phyloP scores from a whole-genome alignment of 2,888 invertebrate genomes.

The Smittia aterrima region DNA sequence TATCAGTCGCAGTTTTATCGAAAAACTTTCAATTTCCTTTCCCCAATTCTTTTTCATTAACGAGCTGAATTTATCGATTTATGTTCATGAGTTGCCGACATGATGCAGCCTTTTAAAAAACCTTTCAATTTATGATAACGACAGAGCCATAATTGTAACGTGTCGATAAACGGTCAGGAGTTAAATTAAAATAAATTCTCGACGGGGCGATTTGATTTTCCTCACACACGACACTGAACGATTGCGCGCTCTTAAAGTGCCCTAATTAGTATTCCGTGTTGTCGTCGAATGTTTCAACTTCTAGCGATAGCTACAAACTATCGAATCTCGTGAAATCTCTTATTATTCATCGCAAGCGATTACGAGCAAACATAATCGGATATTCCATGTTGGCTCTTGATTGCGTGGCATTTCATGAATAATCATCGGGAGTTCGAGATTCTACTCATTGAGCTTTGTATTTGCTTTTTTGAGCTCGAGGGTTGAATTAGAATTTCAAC shows the following conservation, averaged over 20 bases:
- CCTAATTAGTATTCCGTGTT: slow-evolving; percentile 17
- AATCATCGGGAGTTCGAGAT: not conserved
- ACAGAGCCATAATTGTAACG: not conserved
- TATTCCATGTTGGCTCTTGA: slow-evolving; percentile 27
- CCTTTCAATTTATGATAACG: not conserved
- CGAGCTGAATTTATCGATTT: not conserved
- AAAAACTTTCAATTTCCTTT: too few species aligned
- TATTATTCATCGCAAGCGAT: slow-evolving; percentile 31
- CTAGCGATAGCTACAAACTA: not conserved
- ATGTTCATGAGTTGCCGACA: not conserved
- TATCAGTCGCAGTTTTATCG: too few species aligned
- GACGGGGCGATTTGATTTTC: not conserved
- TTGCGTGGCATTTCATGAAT: slow-evolving; percentile 22
- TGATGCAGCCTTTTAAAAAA: not conserved
- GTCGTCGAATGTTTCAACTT: not conserved
- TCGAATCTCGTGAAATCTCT: not conserved
- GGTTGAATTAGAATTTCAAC: slow-evolving; percentile 1
- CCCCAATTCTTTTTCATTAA: too few species aligned
- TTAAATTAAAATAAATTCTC: slow-evolving; percentile 16
- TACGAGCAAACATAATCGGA: slow-evolving; percentile 5
- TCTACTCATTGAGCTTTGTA: not conserved
- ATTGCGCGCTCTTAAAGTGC: not conserved
- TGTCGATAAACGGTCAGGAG: not conserved
- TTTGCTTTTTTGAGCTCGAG: not conserved
- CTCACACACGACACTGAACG: not conserved